Evolutionary conservation across 92 coral and sea anemone genomes (phyloP).

Genomic region (Epizoanthus scotinus): DNA sequence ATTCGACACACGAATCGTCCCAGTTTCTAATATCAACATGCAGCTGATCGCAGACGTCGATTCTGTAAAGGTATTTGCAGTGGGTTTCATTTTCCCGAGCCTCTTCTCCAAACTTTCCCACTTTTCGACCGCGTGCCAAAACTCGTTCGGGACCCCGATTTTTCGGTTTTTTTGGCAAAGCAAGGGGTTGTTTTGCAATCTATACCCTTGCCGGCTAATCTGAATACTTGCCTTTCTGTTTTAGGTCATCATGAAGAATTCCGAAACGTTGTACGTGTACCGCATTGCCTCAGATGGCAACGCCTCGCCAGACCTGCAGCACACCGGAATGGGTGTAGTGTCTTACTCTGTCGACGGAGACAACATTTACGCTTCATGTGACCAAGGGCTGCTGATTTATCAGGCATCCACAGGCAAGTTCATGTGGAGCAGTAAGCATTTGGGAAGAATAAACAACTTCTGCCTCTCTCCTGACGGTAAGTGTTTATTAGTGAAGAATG

Average conservation of each 20-base stretch:
- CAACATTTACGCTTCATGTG: constrained; percentile 43
- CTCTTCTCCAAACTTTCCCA: too few species aligned
- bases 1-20: constrained; percentile 41
- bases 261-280: constrained; percentile 47
- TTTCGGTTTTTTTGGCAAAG: too few species aligned
- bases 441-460: constrained; percentile 15
- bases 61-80: constrained; percentile 39
- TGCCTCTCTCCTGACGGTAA: constrained; percentile 38
- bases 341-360: constrained; percentile 54
- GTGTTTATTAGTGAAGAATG: constrained; percentile 35
- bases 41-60: constrained; percentile 49
- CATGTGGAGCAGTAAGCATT: constrained; percentile 3
- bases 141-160: too few species aligned
- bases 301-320: constrained; percentile 1
- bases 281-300: constrained; percentile 23
- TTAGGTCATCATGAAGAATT: constrained; percentile 30
- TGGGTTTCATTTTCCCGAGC: neutral
- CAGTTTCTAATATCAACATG: constrained; percentile 33
- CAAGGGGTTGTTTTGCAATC: too few species aligned
- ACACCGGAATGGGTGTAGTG: constrained; percentile 35
- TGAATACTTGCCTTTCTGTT: neutral
- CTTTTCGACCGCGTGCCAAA: too few species aligned
- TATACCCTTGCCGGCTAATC: too few species aligned
- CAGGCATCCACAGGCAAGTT: constrained; percentile 50
- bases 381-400: constrained; percentile 43